These are phyloP conservation scores for Caranx ignobilis DNA, from an alignment of 2,113 vertebrate genomes.

Conservation along the genomic window DNA sequence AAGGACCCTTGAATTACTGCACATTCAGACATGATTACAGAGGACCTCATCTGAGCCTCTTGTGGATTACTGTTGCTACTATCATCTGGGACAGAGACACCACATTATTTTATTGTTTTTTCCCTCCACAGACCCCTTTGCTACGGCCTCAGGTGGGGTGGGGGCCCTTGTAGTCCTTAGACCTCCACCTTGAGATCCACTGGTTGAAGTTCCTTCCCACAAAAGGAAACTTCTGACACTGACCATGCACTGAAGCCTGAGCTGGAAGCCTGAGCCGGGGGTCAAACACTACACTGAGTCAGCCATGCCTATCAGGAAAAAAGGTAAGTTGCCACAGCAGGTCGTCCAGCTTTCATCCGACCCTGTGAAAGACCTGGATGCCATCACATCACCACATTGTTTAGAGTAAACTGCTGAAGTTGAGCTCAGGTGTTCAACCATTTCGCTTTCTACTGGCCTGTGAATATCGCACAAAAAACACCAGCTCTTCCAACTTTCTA, in stretches of 20 bases:
- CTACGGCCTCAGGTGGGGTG: not conserved
- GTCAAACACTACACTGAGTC: constrained; percentile 44
- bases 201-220: not conserved
- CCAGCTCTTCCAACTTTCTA: not conserved
- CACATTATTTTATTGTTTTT: not conserved
- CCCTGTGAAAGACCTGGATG: too few relatives aligned
- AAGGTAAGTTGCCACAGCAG: constrained; percentile 77
- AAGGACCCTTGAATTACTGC: not conserved
- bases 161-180: not conserved
- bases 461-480: not conserved
- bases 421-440: not conserved
- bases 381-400: not conserved
- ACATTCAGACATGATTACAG: not conserved
- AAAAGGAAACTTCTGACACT: not conserved
- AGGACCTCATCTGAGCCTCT: not conserved
- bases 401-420: not conserved
- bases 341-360: not conserved
- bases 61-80: constrained; percentile 4
- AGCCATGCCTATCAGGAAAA: constrained; percentile 82
- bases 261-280: constrained; percentile 14
- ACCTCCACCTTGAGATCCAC: constrained; percentile 18
- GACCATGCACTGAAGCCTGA: constrained; percentile 49
- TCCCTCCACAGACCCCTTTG: not conserved
- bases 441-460: not conserved
- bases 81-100: constrained; percentile 14